A percentile compares a stretch with the other conserved stretches of the same genome.
Evolutionary conservation across 30 jellyfish, hydroid and myxozoan genomes (phyloP).

Genomic region (Aurelia aurita complex sp. Pacific): DNA sequence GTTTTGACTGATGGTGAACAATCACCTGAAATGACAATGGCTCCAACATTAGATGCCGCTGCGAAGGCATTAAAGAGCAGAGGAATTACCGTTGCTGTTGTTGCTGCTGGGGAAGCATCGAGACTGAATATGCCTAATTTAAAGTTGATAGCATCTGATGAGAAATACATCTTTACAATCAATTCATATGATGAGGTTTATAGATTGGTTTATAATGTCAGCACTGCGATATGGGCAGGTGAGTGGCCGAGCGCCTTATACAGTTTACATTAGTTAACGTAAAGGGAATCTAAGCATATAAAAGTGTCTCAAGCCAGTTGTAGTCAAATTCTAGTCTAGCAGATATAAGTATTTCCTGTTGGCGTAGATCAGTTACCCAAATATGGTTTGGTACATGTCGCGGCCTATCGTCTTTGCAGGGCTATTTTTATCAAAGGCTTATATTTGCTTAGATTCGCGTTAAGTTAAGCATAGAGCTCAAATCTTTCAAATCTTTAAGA

Average conservation of each 20-base stretch:
- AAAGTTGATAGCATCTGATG: constrained; percentile 46
- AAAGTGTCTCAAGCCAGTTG: too few relatives aligned
- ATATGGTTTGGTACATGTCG: too few relatives aligned
- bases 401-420: too few relatives aligned
- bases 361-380: too few relatives aligned
- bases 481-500: too few relatives aligned
- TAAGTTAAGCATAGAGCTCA: too few relatives aligned
- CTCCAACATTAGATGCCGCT: constrained; percentile 54
- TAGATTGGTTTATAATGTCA: constrained; percentile 50
- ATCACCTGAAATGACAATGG: constrained; percentile 22
- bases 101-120: constrained; percentile 57
- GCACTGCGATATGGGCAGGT: constrained; percentile 68
- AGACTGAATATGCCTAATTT: constrained; percentile 43
- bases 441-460: too few relatives aligned
- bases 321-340: too few relatives aligned
- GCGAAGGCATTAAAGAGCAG: constrained; percentile 47
- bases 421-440: too few relatives aligned
- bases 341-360: too few relatives aligned
- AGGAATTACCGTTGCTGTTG: constrained; percentile 65
- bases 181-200: constrained; percentile 48
- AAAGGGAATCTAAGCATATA: too few relatives aligned
- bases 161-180: constrained; percentile 33
- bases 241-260: neutral
- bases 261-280: too few relatives aligned
- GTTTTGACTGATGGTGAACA: constrained; percentile 88